Percentiles rank a stretch among this genome's conserved stretches.
Evolutionary conservation across 2,113 vertebrate species (phyloP).

Genomic region (Thunnus maccoyii): DNA sequence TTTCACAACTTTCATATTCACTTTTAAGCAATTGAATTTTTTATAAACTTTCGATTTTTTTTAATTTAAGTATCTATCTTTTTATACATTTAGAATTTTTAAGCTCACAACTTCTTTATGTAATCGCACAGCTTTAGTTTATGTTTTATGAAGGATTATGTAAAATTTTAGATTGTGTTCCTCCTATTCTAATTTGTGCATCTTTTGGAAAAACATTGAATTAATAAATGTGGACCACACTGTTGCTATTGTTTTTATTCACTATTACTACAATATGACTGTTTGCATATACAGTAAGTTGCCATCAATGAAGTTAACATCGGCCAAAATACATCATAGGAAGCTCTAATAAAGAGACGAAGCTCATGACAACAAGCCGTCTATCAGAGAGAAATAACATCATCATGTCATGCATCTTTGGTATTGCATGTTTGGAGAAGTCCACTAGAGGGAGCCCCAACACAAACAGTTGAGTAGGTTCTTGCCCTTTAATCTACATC

Average conservation of each 20-base stretch:
- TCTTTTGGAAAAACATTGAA: conserved; percentile 61
- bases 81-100: conserved; percentile 82
- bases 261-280: not conserved
- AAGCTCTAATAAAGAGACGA: not conserved
- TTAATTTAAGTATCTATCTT: conserved; percentile 82
- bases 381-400: too few relatives aligned
- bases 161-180: conserved; percentile 75
- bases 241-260: conserved; percentile 39
- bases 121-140: conserved; percentile 78
- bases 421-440: not conserved
- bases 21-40: conserved; percentile 72
- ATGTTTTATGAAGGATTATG: conserved; percentile 74
- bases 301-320: not conserved
- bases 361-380: too few relatives aligned
- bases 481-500: not conserved
- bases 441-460: conserved; percentile 26
- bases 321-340: not conserved
- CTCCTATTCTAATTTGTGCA: conserved; percentile 56
- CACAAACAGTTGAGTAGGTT: not conserved
- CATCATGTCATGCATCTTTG: too few relatives aligned
- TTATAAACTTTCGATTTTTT: conserved; percentile 80
- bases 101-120: conserved; percentile 76
- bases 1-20: conserved; percentile 73
- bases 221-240: conserved; percentile 77
- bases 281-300: conserved; percentile 1